phyloP scores from a whole-genome alignment of 2,888 invertebrate species.

The Furcula furcula region DNA sequence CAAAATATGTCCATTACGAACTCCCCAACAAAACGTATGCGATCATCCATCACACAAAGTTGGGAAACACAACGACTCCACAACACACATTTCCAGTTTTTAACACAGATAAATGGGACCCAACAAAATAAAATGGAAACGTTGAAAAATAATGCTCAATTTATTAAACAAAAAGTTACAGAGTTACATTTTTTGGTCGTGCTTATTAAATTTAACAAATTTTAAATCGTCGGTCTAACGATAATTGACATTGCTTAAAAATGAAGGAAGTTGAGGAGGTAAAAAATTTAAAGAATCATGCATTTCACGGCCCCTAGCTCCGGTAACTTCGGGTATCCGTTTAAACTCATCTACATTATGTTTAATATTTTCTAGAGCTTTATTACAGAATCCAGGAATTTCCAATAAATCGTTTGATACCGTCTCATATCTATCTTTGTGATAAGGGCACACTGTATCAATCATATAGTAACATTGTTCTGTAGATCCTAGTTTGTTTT shows the following conservation, averaged over 20 bases:
- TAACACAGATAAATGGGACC: conserved; percentile 14
- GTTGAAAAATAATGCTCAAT: conserved; percentile 6
- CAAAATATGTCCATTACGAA: conserved; percentile 33
- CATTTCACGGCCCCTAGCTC: neutral
- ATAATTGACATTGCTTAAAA: conserved; percentile 38
- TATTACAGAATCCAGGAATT: conserved; percentile 31
- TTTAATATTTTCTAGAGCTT: conserved; percentile 2
- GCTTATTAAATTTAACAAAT: neutral
- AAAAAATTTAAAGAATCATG: conserved; percentile 45
- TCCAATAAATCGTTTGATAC: conserved; percentile 37
- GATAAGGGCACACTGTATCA: conserved; percentile 30
- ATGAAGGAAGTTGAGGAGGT: conserved; percentile 57
- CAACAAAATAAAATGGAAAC: conserved; percentile 4
- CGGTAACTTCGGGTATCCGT: neutral
- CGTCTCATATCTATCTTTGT: conserved; percentile 26
- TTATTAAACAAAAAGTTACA: neutral
- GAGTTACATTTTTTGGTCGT: conserved; percentile 8
- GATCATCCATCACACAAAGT: conserved; percentile 28
- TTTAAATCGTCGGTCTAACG: conserved; percentile 2
- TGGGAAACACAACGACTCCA: conserved; percentile 23
- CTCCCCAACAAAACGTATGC: conserved; percentile 23
- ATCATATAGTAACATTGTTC: conserved; percentile 33
- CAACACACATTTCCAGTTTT: conserved; percentile 17
- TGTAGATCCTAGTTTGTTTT: conserved; percentile 9
- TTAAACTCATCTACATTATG: neutral